Base-by-base conservation (phyloP, 2,113 vertebrate species). In the Pristiophorus japonicus region DNA sequence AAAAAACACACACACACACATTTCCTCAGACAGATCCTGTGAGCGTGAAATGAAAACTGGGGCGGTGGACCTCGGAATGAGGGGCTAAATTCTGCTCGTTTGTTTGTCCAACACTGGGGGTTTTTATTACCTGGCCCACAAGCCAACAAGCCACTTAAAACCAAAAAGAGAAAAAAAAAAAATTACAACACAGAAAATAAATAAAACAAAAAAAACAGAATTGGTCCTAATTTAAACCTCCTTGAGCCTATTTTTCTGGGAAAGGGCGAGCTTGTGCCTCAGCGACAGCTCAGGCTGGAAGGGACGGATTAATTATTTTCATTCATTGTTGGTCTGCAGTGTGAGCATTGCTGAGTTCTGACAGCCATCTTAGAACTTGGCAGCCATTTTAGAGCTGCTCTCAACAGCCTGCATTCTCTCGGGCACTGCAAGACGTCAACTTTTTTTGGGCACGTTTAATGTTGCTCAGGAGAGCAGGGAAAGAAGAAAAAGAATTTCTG, bases 331-430 rank as follows among this genome's bases (percentile, higher is more conserved):
- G 27, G 55, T 6, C 88, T n/a, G 55, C 51, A 51, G 51, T 51
- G 51, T 34, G 38, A 18, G 96, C 97, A 97, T 97, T 96, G 96
- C 97, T 97, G 98, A 97, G 97, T 98, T 97, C 98, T 98, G 98
- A 98, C 98, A 98, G 98, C 98, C 98, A 99, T 99, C 96, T 99
- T 99, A 98, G 98, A 96, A 97, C 97, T 98, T 99, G 98, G 98
- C 98, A 99, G 98, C 98, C 98, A 99, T 99, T 97, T 99, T 99
- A 99, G 96, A 97, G 97, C 97, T 98, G 98, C 98, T 92, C 88
- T 27, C 97, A 98, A 98, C 97, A 96, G 91, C 66, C 96, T 73
- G 96, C 47, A 97, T 97, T 97, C 97, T 96, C 97, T 97, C 97
- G 55, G 97, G 97, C 97, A 97, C 97, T 97, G 96, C 96, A 97